A percentile compares a stretch with the other conserved stretches of the same genome.
These are phyloP conservation scores for Notodonta dromedarius DNA, from an alignment of 2,888 invertebrate species.

Conservation along the genomic window DNA sequence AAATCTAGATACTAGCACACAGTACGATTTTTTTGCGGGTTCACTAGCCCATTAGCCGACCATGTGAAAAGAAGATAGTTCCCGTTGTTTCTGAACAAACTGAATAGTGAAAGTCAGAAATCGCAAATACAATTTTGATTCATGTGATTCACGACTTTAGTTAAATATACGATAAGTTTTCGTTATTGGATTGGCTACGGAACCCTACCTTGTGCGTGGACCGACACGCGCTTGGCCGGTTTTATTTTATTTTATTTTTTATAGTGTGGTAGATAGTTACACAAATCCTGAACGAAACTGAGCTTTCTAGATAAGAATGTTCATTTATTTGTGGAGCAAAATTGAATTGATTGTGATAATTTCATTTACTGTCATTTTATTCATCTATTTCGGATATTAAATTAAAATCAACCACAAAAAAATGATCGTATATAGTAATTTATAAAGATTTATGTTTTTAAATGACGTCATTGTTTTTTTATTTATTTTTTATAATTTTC, in stretches of 20 bases:
- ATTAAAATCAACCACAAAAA: conserved; percentile 56
- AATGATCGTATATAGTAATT: conserved; percentile 67
- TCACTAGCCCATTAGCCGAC: too few species aligned
- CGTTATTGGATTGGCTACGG: too few species aligned
- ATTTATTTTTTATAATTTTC: background rate
- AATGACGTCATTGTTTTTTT: conserved; percentile 63
- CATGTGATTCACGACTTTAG: too few species aligned
- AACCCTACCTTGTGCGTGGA: too few species aligned
- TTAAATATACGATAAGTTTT: too few species aligned
- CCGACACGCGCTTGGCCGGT: conserved; percentile 3
- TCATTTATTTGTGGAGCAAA: conserved; percentile 69
- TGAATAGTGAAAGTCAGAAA: too few species aligned
- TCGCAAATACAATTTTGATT: too few species aligned
- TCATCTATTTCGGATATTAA: conserved; percentile 5
- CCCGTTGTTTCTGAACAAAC: too few species aligned
- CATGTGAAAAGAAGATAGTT: too few species aligned
- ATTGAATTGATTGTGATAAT: conserved; percentile 13
- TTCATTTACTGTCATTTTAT: conserved; percentile 1
- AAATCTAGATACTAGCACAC: too few species aligned
- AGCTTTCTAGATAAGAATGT: conserved; percentile 70
- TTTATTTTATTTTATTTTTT: conserved; percentile 33
- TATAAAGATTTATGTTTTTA: conserved; percentile 59
- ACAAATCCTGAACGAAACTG: conserved; percentile 79
- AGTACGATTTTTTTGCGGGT: too few species aligned
- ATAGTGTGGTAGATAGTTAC: conserved; percentile 67